These are phyloP conservation scores for Heliconius ismenius DNA, from an alignment of 2,888 invertebrate genomes.

Conservation along the genomic window DNA sequence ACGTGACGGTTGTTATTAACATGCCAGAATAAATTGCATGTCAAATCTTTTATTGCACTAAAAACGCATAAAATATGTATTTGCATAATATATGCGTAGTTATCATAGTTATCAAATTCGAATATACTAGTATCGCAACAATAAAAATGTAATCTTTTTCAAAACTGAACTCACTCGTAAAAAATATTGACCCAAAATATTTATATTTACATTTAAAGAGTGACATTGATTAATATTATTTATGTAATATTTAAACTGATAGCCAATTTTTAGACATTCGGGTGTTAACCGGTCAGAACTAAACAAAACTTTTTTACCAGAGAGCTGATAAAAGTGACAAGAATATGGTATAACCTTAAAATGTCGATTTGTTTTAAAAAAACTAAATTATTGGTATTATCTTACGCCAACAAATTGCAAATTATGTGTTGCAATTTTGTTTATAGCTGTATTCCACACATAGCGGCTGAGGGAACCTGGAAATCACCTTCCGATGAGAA, in stretches of 20 bases:
- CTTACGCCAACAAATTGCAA: too few species aligned
- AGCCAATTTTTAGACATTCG: neutral
- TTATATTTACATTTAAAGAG: neutral
- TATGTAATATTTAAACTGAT: neutral
- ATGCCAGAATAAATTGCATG: too few species aligned
- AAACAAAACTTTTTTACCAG: neutral
- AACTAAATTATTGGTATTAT: too few species aligned
- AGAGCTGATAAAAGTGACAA: neutral
- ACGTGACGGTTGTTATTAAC: too few species aligned
- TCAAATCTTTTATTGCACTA: neutral
- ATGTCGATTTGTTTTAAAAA: neutral
- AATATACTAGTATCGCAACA: neutral
- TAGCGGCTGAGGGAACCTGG: too few species aligned
- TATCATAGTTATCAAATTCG: neutral
- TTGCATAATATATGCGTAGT: neutral
- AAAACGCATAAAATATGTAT: neutral
- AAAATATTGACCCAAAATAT: neutral
- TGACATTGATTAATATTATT: neutral
- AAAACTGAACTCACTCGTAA: neutral
- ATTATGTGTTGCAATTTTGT: too few species aligned
- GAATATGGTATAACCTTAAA: neutral
- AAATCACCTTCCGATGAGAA: too few species aligned
- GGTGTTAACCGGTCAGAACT: constrained; percentile 2
- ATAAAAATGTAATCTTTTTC: constrained; percentile 2
- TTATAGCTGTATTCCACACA: too few species aligned